phyloP scores from a whole-genome alignment of 2,888 invertebrate species.

The Caenorhabditis imperialis region DNA sequence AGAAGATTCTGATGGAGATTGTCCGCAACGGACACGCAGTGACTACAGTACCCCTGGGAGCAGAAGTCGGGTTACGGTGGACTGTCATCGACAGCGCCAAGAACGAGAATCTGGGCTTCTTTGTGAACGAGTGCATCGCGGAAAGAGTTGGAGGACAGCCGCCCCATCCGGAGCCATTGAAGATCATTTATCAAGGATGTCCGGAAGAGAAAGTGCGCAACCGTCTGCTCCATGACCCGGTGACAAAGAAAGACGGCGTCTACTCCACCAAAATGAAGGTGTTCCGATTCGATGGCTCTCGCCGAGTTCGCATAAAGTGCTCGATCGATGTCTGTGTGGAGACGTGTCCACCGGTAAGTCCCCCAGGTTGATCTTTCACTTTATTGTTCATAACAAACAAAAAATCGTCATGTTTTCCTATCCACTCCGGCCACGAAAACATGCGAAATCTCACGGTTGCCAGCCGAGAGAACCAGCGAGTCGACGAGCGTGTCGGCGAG shows the following conservation, averaged over 20 bases:
- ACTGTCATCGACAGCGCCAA: conserved; percentile 52
- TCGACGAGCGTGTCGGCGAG: conserved; percentile 64
- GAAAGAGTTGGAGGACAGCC: conserved; percentile 75
- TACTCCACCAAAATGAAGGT: conserved; percentile 73
- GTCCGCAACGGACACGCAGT: conserved; percentile 71
- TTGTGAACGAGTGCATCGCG: conserved; percentile 75
- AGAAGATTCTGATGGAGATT: conserved; percentile 71
- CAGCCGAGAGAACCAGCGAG: conserved; percentile 71
- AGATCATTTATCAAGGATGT: conserved; percentile 75
- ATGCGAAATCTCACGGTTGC: conserved; percentile 71
- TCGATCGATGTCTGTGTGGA: conserved; percentile 75
- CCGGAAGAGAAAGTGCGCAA: conserved; percentile 72
- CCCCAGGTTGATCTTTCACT: background rate
- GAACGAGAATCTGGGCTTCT: conserved; percentile 67
- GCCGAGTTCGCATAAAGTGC: conserved; percentile 75
- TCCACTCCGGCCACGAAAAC: conserved; percentile 68
- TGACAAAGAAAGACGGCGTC: conserved; percentile 66
- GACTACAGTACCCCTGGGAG: conserved; percentile 71
- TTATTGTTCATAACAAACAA: background rate
- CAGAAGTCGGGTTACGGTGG: conserved; percentile 72
- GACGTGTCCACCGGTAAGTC: conserved; percentile 68
- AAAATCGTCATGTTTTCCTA: conserved; percentile 26
- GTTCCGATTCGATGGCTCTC: conserved; percentile 77
- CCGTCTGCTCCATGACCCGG: conserved; percentile 68
- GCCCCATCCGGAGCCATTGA: conserved; percentile 73